These are phyloP conservation scores for Amazona guildingii DNA, from an alignment of 2,113 vertebrate genomes.

Conservation along the genomic window DNA sequence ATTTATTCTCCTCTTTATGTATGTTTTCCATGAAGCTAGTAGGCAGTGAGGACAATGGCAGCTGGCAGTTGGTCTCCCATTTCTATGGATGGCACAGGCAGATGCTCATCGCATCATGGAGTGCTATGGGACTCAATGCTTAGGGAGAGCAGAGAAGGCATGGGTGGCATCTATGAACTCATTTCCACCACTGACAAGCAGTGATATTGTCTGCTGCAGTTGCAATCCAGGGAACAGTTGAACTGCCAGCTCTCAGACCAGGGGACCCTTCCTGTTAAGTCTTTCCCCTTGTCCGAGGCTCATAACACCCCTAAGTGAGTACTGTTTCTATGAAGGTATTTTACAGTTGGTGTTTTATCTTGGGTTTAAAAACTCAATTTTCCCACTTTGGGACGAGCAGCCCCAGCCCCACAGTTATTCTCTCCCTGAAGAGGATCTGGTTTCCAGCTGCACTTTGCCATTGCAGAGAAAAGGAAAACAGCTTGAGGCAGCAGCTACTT, in stretches of 20 bases:
- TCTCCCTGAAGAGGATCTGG: background rate
- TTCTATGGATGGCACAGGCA: background rate
- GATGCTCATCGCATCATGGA: background rate
- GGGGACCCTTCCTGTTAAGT: background rate
- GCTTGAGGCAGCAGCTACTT: background rate
- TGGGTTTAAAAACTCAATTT: background rate
- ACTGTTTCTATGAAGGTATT: background rate
- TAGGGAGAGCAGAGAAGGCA: background rate
- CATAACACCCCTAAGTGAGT: background rate
- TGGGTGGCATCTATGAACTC: background rate
- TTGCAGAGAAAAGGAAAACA: background rate
- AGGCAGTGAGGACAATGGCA: background rate
- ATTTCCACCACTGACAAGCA: background rate
- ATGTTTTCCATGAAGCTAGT: background rate
- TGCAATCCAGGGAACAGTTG: background rate
- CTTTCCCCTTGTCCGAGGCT: background rate
- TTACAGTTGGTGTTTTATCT: background rate
- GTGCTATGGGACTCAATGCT: background rate
- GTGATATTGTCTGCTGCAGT: background rate
- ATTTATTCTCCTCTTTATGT: background rate
- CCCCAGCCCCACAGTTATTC: background rate
- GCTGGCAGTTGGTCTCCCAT: background rate
- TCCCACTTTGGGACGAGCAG: background rate
- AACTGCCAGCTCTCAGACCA: background rate
- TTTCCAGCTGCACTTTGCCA: background rate